Percentiles rank a stretch among this genome's conserved stretches.
phyloP scores from a whole-genome alignment of 2,888 invertebrate species.

The Oxyteleia sp. region DNA sequence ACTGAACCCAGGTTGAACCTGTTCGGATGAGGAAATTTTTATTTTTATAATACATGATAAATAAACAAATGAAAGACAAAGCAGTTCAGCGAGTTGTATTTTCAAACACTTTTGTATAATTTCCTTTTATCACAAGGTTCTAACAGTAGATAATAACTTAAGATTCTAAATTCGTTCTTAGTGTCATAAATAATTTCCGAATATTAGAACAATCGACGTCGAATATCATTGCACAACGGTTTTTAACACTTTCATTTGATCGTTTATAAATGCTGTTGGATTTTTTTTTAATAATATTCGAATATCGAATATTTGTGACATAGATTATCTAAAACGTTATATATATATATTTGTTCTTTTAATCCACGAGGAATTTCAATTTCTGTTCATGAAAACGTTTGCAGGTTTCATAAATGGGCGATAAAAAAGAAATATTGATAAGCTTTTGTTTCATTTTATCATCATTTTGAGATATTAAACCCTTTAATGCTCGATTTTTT shows the following conservation, averaged over 20 bases:
- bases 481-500: too few species aligned
- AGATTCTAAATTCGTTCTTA: constrained; percentile 25
- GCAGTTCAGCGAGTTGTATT: background rate
- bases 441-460: too few species aligned
- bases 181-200: constrained; percentile 11
- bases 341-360: background rate
- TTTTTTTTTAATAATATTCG: constrained; percentile 14
- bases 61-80: too few species aligned
- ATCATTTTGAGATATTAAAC: too few species aligned
- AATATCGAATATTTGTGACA: constrained; percentile 40
- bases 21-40: too few species aligned
- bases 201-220: background rate
- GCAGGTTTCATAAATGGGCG: background rate
- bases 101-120: constrained; percentile 15
- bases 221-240: constrained; percentile 18
- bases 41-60: too few species aligned
- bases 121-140: constrained; percentile 37
- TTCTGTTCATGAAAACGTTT: background rate
- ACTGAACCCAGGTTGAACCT: background rate
- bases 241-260: constrained; percentile 30
- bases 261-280: constrained; percentile 27
- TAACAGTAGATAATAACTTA: constrained; percentile 45
- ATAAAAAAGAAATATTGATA: too few species aligned
- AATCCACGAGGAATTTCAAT: too few species aligned
- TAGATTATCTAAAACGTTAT: constrained; percentile 16